A percentile compares a stretch with the other conserved stretches of the same genome.
Conservation (phyloP, 2,797 vertebrate genomes). For the Peromyscus melanophrys region DNA sequence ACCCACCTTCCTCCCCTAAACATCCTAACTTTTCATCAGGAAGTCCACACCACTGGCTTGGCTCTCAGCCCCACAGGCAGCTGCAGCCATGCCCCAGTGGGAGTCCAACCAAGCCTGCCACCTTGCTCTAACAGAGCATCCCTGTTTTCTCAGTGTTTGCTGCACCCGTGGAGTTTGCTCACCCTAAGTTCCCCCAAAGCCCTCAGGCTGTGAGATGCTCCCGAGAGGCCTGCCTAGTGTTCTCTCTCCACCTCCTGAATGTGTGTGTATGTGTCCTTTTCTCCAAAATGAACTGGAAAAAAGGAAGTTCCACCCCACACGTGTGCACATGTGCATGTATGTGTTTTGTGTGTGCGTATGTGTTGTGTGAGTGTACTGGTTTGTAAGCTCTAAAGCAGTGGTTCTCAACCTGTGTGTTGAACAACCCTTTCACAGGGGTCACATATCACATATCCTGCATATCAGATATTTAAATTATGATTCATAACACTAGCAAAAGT, state of each 20-base stretch:
- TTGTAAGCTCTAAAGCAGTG: background rate
- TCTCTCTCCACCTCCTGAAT: background rate
- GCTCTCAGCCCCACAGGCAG: background rate
- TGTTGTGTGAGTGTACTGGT: background rate
- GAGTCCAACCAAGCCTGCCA: background rate
- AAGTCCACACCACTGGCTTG: background rate
- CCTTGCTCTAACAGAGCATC: background rate
- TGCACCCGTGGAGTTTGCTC: background rate
- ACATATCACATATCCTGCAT: no score
- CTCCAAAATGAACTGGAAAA: background rate
- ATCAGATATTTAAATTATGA: background rate
- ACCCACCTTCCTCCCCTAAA: no score
- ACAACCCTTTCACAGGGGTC: background rate
- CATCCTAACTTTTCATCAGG: background rate
- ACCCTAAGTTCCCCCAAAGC: background rate
- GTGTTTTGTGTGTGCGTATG: background rate
- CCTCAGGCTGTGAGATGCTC: background rate
- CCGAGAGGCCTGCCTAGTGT: no score
- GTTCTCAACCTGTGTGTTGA: background rate
- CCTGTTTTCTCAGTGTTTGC: slow-evolving; percentile 27
- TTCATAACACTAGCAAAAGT: background rate
- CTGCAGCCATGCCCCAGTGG: background rate
- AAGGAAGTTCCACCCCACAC: background rate
- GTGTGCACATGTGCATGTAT: background rate
- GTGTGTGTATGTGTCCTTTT: background rate